Base-by-base conservation (phyloP, 1,140 invertebrate species). In the Chelonus insularis region DNA sequence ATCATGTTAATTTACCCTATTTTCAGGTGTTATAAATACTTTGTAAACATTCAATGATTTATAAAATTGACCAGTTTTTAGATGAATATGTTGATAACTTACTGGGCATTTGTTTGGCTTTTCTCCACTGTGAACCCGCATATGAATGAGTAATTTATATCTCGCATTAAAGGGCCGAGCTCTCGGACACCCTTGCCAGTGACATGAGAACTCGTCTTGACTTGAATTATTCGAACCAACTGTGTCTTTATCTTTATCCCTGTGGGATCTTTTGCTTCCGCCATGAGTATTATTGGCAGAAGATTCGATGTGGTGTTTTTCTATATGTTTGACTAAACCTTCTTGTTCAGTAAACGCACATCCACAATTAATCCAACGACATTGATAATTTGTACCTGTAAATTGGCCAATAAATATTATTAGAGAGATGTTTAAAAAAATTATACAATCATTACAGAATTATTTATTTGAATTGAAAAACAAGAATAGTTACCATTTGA, bases 91-190 rank as follows among this genome's bases (percentile, higher is more conserved):
- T n/a, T n/a, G n/a, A n/a, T n/a, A 63, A 86, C 90, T 93, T 84
- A 97, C 95, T 78, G 91, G 90, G 79, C 96, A 98, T 82, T 95
- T 93, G 77, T 97, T 97, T 0, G 96, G 96, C 71, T 97, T 97
- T 72, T 97, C 94, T 11, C 95, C 95, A 36, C 93, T 95, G 74
- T 98, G 96, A 0, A 98, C 94, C 6, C 95, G 78, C 95, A 97
- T 97, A 76, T 98, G 96, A 60, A 97, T 97, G 6, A 98, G 86
- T 4, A 98, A 82, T 74, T 98, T 98, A 83, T 98, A 98, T 54
- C 96, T 85, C 0, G 96, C 96, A 79, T 98, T 98, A 79, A 98
- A 98, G 0, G 95, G 94, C 34, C 89, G 85, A 45, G 88, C 85
- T 23, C 95, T 84, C 0, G 91, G 89, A 81, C 96, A 98, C 1